Evolutionary conservation across 2,113 vertebrate species (phyloP).

Genomic region (Atrichornis clamosus): DNA sequence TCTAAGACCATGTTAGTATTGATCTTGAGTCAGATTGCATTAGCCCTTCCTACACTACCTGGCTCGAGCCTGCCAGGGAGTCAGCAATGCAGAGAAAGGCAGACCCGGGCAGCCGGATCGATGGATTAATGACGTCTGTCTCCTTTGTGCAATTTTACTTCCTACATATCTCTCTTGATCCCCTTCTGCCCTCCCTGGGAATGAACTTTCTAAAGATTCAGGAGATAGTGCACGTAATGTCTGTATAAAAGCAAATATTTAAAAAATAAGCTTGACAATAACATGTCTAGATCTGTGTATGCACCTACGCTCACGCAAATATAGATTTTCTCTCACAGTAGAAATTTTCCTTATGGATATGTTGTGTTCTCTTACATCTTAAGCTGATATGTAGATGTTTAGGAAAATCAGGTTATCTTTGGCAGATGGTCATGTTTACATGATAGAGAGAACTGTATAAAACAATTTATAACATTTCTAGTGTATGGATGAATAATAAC

Average conservation of each 20-base stretch:
- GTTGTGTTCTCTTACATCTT: not conserved
- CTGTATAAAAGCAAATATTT: not conserved
- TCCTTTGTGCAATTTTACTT: conserved; percentile 48
- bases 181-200: not conserved
- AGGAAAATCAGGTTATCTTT: not conserved
- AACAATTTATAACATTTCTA: not conserved
- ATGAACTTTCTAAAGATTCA: not conserved
- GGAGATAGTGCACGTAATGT: not conserved
- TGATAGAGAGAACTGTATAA: not conserved
- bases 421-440: not conserved
- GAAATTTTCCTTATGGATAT: not conserved
- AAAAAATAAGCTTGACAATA: not conserved
- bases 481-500: not conserved
- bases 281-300: not conserved
- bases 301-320: not conserved
- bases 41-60: conserved; percentile 34
- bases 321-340: not conserved
- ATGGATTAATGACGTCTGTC: conserved; percentile 64
- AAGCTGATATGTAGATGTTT: not conserved
- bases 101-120: conserved; percentile 33
- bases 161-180: not conserved
- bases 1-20: conserved; percentile 67
- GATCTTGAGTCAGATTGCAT: conserved; percentile 68
- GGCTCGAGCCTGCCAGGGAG: conserved; percentile 43
- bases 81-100: conserved; percentile 50